Evolutionary conservation across 2,888 invertebrate species (phyloP).

Genomic region (Tanypteryx hageni): DNA sequence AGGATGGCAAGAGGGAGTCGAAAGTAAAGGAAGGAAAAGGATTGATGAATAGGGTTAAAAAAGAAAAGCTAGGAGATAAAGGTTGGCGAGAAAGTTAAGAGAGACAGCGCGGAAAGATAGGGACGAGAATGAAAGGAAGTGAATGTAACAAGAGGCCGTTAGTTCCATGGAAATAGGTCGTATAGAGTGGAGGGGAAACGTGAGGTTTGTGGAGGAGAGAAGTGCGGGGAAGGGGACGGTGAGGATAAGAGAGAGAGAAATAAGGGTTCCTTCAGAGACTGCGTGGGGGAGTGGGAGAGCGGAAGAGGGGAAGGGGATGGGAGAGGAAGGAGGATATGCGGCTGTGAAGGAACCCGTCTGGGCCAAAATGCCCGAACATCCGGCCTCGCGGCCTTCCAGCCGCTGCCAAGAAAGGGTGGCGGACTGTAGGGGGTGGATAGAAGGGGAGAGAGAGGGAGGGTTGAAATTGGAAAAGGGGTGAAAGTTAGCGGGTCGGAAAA

Average conservation of each 20-base stretch:
- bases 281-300: neutral
- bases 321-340: neutral
- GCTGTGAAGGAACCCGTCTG: constrained; percentile 54
- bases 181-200: neutral
- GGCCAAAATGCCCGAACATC: constrained; percentile 62
- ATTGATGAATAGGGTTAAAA: neutral
- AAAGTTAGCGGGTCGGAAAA: constrained; percentile 49
- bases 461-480: neutral
- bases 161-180: constrained; percentile 25
- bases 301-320: neutral
- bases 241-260: neutral
- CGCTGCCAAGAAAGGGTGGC: constrained; percentile 38
- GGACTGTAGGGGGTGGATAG: neutral
- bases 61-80: neutral
- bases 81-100: neutral
- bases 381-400: constrained; percentile 23
- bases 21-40: neutral
- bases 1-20: too few species aligned
- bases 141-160: constrained; percentile 29
- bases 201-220: neutral
- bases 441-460: neutral
- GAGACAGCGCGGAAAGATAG: neutral
- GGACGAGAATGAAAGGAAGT: constrained; percentile 32
- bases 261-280: constrained; percentile 28
- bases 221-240: too few species aligned